Evolutionary conservation across 2,797 vertebrate genomes (phyloP).

Genomic region (Hypotaenidia philippensis): DNA sequence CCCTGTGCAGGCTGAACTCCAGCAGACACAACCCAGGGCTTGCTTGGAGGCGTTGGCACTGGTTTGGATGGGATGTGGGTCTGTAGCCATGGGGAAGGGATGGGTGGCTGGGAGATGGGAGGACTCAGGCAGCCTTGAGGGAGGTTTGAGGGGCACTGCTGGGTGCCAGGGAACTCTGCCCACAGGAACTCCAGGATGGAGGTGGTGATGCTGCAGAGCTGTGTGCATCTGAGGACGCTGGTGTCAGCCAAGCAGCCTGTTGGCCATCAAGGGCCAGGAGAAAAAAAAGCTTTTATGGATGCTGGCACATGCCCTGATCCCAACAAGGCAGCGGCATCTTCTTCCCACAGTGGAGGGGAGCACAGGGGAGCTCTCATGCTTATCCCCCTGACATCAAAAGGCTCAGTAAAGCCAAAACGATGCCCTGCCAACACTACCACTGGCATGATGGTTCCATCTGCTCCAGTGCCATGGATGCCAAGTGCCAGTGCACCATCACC

Average conservation of each 20-base stretch:
- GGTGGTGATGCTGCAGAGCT: fast-evolving
- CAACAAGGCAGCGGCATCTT: neutral
- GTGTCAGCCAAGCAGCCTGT: neutral
- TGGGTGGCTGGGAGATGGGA: neutral
- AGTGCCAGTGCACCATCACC: neutral
- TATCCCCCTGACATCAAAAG: neutral
- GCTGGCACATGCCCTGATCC: fast-evolving
- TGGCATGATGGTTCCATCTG: neutral
- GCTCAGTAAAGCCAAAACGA: neutral
- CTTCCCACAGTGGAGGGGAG: neutral
- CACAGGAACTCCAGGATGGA: fast-evolving
- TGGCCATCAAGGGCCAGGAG: neutral
- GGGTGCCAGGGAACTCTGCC: neutral
- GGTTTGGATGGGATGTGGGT: neutral
- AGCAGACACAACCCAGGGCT: neutral
- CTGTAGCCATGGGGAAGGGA: neutral
- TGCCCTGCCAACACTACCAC: neutral
- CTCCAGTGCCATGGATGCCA: fast-evolving
- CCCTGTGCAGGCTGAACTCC: neutral
- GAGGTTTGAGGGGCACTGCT: neutral
- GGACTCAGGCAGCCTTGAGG: fast-evolving
- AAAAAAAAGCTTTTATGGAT: neutral
- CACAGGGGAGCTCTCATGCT: neutral
- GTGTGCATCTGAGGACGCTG: neutral
- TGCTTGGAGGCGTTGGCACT: neutral